Conservation (phyloP, 2,113 vertebrate genomes). For the Sphyrna mokarran region DNA sequence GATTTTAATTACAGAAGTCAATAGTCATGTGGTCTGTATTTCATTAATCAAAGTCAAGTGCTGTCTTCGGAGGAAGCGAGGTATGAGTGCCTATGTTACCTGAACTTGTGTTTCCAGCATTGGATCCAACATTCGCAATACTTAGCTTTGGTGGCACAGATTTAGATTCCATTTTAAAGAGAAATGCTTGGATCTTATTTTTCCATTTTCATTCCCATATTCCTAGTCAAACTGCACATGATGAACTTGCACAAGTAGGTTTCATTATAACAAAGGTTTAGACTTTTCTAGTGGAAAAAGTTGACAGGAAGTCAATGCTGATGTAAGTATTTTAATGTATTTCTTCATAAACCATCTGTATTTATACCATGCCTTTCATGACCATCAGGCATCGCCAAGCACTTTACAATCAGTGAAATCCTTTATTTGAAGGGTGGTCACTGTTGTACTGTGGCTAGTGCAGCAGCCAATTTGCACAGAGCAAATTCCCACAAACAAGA, state of each 20-base stretch:
- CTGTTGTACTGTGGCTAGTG: no score
- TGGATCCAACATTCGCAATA: background rate
- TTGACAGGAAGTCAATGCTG: background rate
- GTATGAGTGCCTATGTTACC: background rate
- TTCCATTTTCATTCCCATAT: background rate
- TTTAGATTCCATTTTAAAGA: background rate
- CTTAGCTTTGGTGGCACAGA: background rate
- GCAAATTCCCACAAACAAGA: no score
- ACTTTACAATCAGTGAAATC: no score
- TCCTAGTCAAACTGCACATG: background rate
- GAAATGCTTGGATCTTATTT: background rate
- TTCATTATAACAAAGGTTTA: background rate
- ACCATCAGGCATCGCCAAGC: no score
- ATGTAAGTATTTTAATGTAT: background rate
- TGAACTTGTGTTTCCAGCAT: background rate
- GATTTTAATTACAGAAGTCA: background rate
- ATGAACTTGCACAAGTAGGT: background rate
- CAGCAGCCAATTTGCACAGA: no score
- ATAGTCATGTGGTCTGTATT: background rate
- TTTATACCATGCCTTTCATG: no score
- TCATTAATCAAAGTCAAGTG: background rate
- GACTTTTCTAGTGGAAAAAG: background rate
- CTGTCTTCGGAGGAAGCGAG: background rate
- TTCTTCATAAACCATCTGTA: background rate
- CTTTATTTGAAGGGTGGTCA: no score